Conservation (phyloP, 2,113 vertebrate species). For the Dicaeum eximium region DNA sequence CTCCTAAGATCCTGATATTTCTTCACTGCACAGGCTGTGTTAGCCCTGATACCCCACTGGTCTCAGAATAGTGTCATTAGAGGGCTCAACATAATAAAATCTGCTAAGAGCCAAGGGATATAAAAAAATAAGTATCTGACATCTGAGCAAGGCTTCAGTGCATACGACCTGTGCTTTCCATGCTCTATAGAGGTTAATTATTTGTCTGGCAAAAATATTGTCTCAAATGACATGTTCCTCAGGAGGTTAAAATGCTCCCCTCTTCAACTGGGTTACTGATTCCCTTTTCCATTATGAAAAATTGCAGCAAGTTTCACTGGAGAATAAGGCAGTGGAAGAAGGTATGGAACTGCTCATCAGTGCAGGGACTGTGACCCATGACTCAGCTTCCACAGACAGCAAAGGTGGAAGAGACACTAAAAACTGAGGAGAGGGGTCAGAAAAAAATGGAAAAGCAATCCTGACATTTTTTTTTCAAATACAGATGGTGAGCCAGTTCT, state of each 20-base stretch:
- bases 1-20: neutral
- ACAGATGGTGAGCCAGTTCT: neutral
- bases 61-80: neutral
- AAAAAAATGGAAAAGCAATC: neutral
- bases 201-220: neutral
- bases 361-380: fast-evolving
- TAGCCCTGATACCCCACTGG: neutral
- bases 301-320: neutral
- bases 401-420: neutral
- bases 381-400: neutral
- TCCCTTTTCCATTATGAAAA: neutral
- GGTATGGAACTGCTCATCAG: neutral
- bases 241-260: neutral
- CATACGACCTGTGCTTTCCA: neutral
- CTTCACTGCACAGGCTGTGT: neutral
- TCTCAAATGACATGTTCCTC: neutral
- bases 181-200: neutral
- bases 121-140: neutral
- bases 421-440: neutral
- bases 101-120: neutral
- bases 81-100: neutral
- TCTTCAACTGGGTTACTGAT: neutral
- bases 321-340: neutral
- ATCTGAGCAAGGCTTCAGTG: neutral
- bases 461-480: neutral